These are phyloP conservation scores for Ferrisia virgata DNA, from an alignment of 2,888 invertebrate species.

Conservation along the genomic window DNA sequence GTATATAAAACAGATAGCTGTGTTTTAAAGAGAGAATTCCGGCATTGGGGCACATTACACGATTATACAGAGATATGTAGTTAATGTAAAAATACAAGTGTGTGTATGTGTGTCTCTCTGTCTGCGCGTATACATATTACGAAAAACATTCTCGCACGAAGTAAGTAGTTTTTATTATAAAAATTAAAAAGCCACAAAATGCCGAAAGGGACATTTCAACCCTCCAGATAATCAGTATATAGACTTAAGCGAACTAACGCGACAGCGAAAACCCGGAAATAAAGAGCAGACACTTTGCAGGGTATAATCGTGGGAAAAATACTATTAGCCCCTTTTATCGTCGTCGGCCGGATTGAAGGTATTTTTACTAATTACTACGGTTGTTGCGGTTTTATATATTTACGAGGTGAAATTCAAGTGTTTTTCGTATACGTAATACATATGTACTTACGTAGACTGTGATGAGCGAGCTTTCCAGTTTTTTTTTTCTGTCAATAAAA, in stretches of 20 bases:
- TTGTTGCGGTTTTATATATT: neutral
- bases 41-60: neutral
- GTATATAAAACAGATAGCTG: neutral
- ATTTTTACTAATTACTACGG: slow-evolving; percentile 37
- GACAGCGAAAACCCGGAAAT: slow-evolving; percentile 38
- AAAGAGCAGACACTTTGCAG: slow-evolving; percentile 40
- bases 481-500: neutral
- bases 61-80: neutral
- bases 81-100: too few species aligned
- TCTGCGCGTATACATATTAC: neutral
- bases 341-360: slow-evolving; percentile 33
- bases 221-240: slow-evolving; percentile 17
- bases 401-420: too few species aligned
- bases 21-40: neutral
- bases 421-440: too few species aligned
- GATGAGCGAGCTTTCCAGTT: neutral
- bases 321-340: neutral
- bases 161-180: neutral
- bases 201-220: slow-evolving; percentile 34
- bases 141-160: neutral
- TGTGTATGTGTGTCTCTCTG: too few species aligned
- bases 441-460: too few species aligned
- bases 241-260: neutral
- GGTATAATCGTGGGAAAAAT: slow-evolving; percentile 38
- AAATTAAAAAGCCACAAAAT: slow-evolving; percentile 27